phyloP scores from a whole-genome alignment of 2,888 invertebrate species.

The Miltochrista miniata region DNA sequence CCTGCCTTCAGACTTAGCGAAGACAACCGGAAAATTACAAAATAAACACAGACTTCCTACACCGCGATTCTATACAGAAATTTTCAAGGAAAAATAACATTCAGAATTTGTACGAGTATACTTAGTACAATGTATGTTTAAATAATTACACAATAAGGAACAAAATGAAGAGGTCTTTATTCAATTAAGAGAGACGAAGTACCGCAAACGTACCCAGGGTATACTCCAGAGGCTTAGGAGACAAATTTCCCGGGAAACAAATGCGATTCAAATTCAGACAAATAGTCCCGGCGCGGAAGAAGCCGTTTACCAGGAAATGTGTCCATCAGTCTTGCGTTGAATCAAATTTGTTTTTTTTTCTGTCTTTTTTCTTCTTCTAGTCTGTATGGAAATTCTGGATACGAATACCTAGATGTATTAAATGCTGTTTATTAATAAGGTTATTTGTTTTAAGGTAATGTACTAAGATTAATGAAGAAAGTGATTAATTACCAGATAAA shows the following conservation, averaged over 20 bases:
- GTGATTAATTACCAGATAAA: too few relatives aligned
- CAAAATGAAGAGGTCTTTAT: slow-evolving; percentile 61
- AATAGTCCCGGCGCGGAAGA: slow-evolving; percentile 79
- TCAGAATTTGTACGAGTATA: slow-evolving; percentile 17
- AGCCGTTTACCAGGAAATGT: slow-evolving; percentile 81
- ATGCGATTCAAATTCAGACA: slow-evolving; percentile 83
- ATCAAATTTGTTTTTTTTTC: slow-evolving; percentile 72
- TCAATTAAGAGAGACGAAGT: slow-evolving; percentile 75
- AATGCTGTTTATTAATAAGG: slow-evolving; percentile 31
- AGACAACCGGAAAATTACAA: slow-evolving; percentile 82
- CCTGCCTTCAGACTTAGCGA: slow-evolving; percentile 64
- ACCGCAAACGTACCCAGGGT: slow-evolving; percentile 60
- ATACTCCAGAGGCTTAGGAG: slow-evolving; percentile 74
- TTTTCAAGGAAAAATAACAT: slow-evolving; percentile 46
- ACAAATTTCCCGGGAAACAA: slow-evolving; percentile 80
- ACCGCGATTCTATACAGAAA: slow-evolving; percentile 47
- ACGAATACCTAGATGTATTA: slow-evolving; percentile 26
- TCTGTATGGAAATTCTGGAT: slow-evolving; percentile 39
- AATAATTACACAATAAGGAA: slow-evolving; percentile 54
- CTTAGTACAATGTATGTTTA: slow-evolving; percentile 33
- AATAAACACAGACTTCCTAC: slow-evolving; percentile 68
- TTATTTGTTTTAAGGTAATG: too few relatives aligned
- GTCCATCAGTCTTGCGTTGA: slow-evolving; percentile 78
- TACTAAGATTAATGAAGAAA: too few relatives aligned
- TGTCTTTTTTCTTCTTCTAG: slow-evolving; percentile 58